phyloP scores from a whole-genome alignment of 2,888 invertebrate species.

The Heliconius ismenius region DNA sequence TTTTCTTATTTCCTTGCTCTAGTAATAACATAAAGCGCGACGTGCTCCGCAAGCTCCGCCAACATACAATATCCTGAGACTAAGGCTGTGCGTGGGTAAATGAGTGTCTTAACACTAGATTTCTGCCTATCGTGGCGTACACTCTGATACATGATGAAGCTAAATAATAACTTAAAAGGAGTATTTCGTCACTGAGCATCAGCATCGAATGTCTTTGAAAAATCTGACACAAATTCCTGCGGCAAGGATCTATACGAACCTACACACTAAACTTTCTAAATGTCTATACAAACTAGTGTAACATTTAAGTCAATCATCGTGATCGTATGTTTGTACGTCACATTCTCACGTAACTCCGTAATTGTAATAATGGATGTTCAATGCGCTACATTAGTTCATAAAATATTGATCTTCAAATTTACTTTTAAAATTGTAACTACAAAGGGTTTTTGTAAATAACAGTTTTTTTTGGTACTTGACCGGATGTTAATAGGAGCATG shows the following conservation, averaged over 20 bases:
- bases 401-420: background rate
- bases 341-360: conserved; percentile 21
- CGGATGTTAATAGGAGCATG: conserved; percentile 5
- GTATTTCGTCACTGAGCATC: too few species aligned
- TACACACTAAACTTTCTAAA: background rate
- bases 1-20: background rate
- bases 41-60: too few species aligned
- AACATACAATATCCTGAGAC: background rate
- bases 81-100: background rate
- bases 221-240: background rate
- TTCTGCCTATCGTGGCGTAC: background rate
- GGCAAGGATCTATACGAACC: background rate
- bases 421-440: background rate
- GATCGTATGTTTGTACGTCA: background rate
- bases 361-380: conserved; percentile 12
- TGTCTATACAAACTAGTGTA: background rate
- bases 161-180: background rate
- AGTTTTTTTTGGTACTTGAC: background rate
- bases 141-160: background rate
- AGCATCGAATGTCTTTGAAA: background rate
- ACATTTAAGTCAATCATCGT: conserved; percentile 17
- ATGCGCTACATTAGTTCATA: conserved; percentile 1
- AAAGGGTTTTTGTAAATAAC: background rate
- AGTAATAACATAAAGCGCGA: too few species aligned
- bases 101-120: background rate